Conservation (phyloP, 2,113 vertebrate species). For the Lophotis ruficrista region DNA sequence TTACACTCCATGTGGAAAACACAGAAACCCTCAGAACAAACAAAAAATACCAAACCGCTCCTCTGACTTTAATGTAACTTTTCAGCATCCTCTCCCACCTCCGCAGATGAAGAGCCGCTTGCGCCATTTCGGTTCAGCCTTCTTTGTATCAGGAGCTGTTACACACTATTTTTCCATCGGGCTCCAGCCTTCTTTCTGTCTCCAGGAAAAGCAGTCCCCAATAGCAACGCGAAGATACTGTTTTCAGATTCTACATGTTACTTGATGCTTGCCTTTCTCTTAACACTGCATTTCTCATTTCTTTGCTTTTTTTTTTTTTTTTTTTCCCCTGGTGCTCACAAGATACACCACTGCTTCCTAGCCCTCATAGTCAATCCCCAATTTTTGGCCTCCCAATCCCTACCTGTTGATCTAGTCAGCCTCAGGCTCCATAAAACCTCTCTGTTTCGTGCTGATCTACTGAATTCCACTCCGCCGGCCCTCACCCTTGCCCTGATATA, state of each 20-base stretch:
- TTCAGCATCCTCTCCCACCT: background rate
- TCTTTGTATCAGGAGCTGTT: background rate
- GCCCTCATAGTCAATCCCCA: background rate
- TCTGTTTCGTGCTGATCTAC: background rate
- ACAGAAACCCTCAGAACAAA: background rate
- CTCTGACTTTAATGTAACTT: background rate
- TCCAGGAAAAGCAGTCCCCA: background rate
- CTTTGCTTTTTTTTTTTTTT: background rate
- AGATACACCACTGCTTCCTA: background rate
- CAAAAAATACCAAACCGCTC: background rate
- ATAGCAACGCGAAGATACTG: background rate
- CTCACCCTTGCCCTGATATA: background rate
- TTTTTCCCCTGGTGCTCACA: background rate
- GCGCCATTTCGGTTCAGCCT: background rate
- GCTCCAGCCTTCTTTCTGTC: background rate
- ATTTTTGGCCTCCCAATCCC: background rate
- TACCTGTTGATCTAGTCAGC: background rate
- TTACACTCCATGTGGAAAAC: background rate
- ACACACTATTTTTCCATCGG: background rate
- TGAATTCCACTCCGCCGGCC: background rate
- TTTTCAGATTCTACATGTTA: background rate
- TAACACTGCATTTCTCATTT: background rate
- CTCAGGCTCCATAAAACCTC: background rate
- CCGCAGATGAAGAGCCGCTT: background rate
- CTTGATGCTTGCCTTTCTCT: background rate